Evolutionary conservation across 2,888 invertebrate genomes (phyloP).

Genomic region (Brassicogethes aeneus): DNA sequence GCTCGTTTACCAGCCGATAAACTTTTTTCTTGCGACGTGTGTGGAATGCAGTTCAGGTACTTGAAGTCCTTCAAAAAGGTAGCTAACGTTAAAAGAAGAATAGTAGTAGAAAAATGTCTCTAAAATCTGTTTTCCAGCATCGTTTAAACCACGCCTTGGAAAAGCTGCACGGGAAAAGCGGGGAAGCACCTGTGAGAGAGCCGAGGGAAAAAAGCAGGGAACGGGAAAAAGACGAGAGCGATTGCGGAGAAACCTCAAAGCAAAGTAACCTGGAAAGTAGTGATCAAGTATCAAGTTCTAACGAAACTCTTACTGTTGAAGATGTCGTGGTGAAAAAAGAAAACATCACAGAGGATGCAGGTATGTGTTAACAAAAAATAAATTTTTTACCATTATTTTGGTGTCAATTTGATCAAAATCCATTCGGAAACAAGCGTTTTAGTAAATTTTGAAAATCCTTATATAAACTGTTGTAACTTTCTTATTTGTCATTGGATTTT

Average conservation of each 20-base stretch:
- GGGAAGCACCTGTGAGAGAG: slow-evolving; percentile 21
- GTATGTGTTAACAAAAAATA: slow-evolving; percentile 1
- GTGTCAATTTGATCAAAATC: too few relatives aligned
- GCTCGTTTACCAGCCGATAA: slow-evolving; percentile 82
- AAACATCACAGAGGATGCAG: slow-evolving; percentile 19
- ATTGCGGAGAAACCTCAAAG: slow-evolving; percentile 6
- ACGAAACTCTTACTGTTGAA: slow-evolving; percentile 40
- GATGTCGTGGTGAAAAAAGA: slow-evolving; percentile 33
- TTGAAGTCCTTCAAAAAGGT: slow-evolving; percentile 1
- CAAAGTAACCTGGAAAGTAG: slow-evolving; percentile 27
- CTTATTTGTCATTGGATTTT: too few relatives aligned
- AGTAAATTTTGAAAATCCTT: too few relatives aligned
- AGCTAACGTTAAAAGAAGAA: too few relatives aligned
- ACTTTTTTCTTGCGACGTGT: slow-evolving; percentile 83
- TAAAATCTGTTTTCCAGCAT: slow-evolving; percentile 87
- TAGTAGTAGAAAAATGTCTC: slow-evolving; percentile 56
- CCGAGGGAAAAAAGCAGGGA: slow-evolving; percentile 10
- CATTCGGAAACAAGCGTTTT: too few relatives aligned
- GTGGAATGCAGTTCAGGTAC: slow-evolving; percentile 56
- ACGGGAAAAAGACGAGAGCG: slow-evolving; percentile 8
- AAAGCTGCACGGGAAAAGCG: slow-evolving; percentile 62
- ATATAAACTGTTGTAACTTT: too few relatives aligned
- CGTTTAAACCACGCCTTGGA: slow-evolving; percentile 79
- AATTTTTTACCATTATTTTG: too few relatives aligned
- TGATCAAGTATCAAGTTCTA: slow-evolving; percentile 39